These are phyloP conservation scores for Octodon degus DNA, from an alignment of 2,113 vertebrate species.

Conservation along the genomic window DNA sequence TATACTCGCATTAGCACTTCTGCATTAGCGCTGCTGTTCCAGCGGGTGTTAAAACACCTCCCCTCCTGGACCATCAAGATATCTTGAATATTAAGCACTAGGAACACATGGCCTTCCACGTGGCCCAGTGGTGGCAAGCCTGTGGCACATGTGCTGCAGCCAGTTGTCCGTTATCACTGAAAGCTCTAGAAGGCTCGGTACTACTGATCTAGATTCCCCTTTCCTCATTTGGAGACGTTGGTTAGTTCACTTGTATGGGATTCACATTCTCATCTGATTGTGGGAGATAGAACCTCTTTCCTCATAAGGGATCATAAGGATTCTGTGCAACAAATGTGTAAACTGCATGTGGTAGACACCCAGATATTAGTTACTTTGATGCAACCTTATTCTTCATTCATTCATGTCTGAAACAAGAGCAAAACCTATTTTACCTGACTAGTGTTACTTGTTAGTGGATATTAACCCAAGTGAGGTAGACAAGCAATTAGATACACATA, in stretches of 20 bases:
- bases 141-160: background rate
- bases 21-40: background rate
- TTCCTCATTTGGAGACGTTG: background rate
- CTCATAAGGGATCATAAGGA: background rate
- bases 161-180: background rate
- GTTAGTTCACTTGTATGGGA: background rate
- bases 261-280: background rate
- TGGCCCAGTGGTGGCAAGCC: background rate
- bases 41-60: background rate
- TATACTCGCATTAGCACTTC: background rate
- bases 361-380: background rate
- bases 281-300: background rate
- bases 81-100: background rate
- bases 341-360: background rate
- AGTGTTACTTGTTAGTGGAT: background rate
- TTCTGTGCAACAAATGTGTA: background rate
- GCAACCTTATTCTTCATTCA: background rate
- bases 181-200: background rate
- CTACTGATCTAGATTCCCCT: background rate
- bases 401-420: slow-evolving; percentile 28
- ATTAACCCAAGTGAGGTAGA: slow-evolving; percentile 10
- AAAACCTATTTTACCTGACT: background rate
- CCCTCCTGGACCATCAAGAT: background rate
- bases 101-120: background rate
- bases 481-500: background rate